Percentiles rank a stretch among this genome's conserved stretches.
Conservation (phyloP, 2,113 vertebrate species). For the Elephas maximus region DNA sequence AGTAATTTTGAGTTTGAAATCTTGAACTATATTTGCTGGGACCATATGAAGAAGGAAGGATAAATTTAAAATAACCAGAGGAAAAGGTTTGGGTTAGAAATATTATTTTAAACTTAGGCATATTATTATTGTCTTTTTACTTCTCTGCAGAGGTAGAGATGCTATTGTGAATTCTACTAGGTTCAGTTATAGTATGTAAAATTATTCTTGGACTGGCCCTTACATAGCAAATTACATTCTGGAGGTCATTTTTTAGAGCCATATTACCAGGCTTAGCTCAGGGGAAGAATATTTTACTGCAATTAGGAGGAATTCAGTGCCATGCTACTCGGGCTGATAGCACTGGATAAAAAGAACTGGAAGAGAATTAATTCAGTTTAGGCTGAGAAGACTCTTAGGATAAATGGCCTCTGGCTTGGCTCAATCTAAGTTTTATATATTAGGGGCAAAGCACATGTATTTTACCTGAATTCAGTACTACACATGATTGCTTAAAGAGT, state of each 20-base stretch:
- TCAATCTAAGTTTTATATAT: slow-evolving; percentile 2
- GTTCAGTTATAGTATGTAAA: slow-evolving; percentile 18
- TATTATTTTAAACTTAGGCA: slow-evolving; percentile 7
- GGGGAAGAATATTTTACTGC: slow-evolving; percentile 9
- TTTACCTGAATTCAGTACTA: slow-evolving; percentile 42
- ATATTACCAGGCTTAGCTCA: slow-evolving; percentile 46
- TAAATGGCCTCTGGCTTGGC: slow-evolving; percentile 6
- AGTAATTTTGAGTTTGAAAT: slow-evolving; percentile 48
- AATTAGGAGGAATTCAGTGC: slow-evolving; percentile 54
- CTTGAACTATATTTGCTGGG: background rate
- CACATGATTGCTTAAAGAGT: background rate
- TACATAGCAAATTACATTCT: slow-evolving; percentile 19
- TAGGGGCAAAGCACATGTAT: background rate
- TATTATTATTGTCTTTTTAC: slow-evolving; percentile 47
- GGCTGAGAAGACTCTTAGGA: background rate
- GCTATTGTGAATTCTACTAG: slow-evolving; percentile 35
- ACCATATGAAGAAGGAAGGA: background rate
- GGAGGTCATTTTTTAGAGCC: slow-evolving; percentile 38
- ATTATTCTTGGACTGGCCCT: background rate
- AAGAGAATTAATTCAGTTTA: slow-evolving; percentile 35
- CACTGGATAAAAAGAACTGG: slow-evolving; percentile 8
- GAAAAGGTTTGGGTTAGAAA: slow-evolving; percentile 47
- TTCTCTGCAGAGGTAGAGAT: slow-evolving; percentile 18
- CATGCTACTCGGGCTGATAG: background rate
- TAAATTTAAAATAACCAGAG: background rate